Conservation (phyloP, 2,888 invertebrate species). For the Eupithecia exiguata region DNA sequence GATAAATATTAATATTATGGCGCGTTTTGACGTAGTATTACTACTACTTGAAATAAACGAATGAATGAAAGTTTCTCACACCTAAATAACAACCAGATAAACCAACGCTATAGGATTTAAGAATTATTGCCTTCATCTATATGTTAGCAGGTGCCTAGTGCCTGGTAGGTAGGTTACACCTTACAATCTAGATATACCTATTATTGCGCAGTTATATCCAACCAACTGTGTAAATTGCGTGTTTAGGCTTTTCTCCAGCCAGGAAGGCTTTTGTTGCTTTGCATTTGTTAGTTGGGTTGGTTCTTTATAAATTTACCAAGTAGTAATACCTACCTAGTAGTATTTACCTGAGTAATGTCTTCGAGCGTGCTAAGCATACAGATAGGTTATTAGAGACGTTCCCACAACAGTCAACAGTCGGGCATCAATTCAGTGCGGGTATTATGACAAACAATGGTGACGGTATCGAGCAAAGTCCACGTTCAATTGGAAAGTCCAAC, state of each 20-base stretch:
- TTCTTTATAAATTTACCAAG: background rate
- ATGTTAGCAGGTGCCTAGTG: background rate
- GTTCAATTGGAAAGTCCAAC: conserved; percentile 70
- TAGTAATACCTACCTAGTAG: background rate
- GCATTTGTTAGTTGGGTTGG: background rate
- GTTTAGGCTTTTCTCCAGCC: background rate
- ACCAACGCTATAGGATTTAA: background rate
- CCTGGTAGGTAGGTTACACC: background rate
- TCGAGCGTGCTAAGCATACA: conserved; percentile 6
- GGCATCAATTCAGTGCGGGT: conserved; percentile 44
- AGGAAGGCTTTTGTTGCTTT: background rate
- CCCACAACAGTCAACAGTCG: conserved; percentile 25
- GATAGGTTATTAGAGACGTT: conserved; percentile 9
- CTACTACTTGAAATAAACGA: background rate
- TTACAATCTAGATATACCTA: background rate
- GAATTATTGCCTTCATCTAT: background rate
- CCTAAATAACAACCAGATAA: background rate
- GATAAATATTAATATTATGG: background rate
- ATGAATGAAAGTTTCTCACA: background rate
- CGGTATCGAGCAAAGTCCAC: conserved; percentile 68
- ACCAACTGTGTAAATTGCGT: background rate
- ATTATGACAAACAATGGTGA: conserved; percentile 64
- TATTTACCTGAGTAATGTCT: background rate
- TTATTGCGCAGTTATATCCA: background rate
- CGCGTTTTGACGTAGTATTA: background rate